Evolutionary conservation across 2,797 vertebrate species (phyloP).

Genomic region (Falco peregrinus): DNA sequence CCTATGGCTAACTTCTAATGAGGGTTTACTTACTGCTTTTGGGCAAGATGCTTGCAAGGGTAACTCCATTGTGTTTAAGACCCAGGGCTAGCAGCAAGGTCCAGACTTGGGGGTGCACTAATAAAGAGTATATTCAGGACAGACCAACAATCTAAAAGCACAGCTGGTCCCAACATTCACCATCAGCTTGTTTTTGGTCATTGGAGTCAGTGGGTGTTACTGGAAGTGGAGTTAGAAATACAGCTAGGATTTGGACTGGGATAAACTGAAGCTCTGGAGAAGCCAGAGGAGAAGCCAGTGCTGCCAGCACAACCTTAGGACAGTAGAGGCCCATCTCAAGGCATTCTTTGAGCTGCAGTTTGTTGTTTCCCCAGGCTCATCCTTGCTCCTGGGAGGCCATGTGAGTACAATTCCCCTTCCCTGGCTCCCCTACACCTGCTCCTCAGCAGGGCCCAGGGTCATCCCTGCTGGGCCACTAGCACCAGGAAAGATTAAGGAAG

Average conservation of each 20-base stretch:
- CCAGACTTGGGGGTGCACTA: not conserved
- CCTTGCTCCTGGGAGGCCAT: not conserved
- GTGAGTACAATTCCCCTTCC: not conserved
- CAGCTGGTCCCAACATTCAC: not conserved
- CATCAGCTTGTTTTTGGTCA: not conserved
- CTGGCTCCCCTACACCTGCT: accelerated
- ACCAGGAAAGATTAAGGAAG: not conserved
- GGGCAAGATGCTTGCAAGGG: not conserved
- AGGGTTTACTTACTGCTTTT: not conserved
- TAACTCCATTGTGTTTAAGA: not conserved
- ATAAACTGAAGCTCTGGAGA: not conserved
- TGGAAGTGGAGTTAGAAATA: not conserved
- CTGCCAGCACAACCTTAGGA: not conserved
- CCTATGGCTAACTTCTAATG: not conserved
- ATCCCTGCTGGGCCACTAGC: not conserved
- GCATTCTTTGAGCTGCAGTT: not conserved
- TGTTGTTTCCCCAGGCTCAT: not conserved
- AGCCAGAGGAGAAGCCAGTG: not conserved
- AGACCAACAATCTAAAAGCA: not conserved
- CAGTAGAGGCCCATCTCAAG: not conserved
- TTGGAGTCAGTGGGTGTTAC: not conserved
- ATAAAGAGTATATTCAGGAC: not conserved
- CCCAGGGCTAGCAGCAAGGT: not conserved
- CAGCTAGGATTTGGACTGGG: not conserved
- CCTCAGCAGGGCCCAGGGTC: not conserved